Conservation (phyloP, 2,797 vertebrate species). For the Hyperoplus immaculatus region DNA sequence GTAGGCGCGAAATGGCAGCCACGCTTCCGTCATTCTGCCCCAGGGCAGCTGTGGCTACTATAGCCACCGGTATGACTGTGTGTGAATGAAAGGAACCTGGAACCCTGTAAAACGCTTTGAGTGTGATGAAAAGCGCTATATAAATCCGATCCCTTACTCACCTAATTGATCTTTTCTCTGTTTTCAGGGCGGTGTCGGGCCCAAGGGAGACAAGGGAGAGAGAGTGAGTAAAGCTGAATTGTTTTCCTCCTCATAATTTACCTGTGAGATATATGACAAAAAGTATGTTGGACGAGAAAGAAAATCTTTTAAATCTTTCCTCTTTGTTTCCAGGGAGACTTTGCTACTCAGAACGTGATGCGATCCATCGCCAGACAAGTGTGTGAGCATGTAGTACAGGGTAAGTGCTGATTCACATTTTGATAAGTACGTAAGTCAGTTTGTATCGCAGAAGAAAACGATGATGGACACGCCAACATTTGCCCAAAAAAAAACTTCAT, state of each 20-base stretch:
- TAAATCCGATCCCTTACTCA: too few species aligned
- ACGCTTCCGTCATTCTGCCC: too few species aligned
- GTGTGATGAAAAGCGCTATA: too few species aligned
- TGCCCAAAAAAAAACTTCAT: too few species aligned
- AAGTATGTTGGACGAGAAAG: not conserved
- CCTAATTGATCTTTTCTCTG: constrained; percentile 23
- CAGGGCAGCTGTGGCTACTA: too few species aligned
- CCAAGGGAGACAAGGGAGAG: constrained; percentile 97
- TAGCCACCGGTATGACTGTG: too few species aligned
- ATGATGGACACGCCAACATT: too few species aligned
- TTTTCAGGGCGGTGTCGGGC: constrained; percentile 89
- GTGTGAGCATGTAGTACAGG: constrained; percentile 94
- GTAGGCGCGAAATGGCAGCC: too few species aligned
- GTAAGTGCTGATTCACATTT: constrained; percentile 78
- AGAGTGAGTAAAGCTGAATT: constrained; percentile 87
- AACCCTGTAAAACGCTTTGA: too few species aligned
- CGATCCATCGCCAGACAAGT: constrained; percentile 97
- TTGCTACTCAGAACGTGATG: constrained; percentile 99
- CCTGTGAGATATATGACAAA: not conserved
- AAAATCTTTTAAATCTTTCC: not conserved
- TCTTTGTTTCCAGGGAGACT: constrained; percentile 88
- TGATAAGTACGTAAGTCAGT: constrained; percentile 6
- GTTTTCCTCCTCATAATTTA: not conserved
- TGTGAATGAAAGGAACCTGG: too few species aligned
- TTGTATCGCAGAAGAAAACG: too few species aligned